These are phyloP conservation scores for Pseudotriccus pelzelni DNA, from an alignment of 2,797 vertebrate species.

Conservation along the genomic window DNA sequence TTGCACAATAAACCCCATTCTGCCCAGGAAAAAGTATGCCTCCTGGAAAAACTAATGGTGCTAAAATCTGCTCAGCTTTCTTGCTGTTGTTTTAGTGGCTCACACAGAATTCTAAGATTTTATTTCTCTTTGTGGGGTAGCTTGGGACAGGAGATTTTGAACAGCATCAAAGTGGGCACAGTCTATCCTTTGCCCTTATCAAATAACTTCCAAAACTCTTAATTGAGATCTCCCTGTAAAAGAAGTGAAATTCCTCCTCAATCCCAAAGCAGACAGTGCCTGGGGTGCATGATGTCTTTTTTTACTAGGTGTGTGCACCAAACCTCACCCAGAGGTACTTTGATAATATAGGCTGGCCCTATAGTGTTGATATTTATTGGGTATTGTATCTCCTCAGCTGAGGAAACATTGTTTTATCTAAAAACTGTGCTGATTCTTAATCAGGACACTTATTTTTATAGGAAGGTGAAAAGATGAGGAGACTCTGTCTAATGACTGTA, in stretches of 20 bases:
- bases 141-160: neutral
- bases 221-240: neutral
- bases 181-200: neutral
- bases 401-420: neutral
- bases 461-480: neutral
- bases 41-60: neutral
- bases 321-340: neutral
- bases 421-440: neutral
- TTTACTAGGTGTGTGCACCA: neutral
- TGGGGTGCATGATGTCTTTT: neutral
- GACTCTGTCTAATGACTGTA: neutral
- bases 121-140: neutral
- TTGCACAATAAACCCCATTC: neutral
- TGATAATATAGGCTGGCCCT: neutral
- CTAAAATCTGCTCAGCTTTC: neutral
- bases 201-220: neutral
- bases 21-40: neutral
- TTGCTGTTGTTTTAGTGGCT: fast-evolving
- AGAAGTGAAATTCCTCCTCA: neutral
- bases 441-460: neutral
- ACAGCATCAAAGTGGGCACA: neutral
- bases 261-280: neutral
- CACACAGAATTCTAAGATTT: neutral
- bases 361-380: neutral
- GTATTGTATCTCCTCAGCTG: neutral